Evolutionary conservation across 2,888 invertebrate species (phyloP), one percentile per base, ranked within the genome.

Genomic region (Lapara coniferarum): DNA sequence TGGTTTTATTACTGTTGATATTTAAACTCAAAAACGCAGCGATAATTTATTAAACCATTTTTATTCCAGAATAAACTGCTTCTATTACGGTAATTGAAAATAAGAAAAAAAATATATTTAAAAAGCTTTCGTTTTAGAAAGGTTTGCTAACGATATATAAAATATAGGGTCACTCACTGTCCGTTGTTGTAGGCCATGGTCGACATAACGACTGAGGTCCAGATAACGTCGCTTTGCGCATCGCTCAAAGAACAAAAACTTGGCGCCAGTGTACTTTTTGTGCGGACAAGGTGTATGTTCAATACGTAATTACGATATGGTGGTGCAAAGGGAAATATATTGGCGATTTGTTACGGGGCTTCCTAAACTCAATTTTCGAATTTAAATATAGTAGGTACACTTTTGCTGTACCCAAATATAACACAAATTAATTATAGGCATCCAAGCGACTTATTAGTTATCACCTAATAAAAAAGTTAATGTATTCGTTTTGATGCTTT

Each of bases 141-240:
- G 53, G 37, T 3, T 6, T 53, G 30, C 12, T 13, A 8, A 30
- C 52, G 57, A 58, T 59, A n/a, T n/a, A n/a, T n/a, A 52, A 52
- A 44, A 68, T 16, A 10, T 55, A 55, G 67, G 59, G 19, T 68
- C 66, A 78, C 78, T 79, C 73, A 79, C 81, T 71, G 73, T 66
- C 75, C 73, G 71, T 74, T 76, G 72, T 71, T 69, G 71, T 63
- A 66, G 30, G 73, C 81, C 78, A 79, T 79, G 73, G 79, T 73
- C 78, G 49, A 53, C 37, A 7, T 46, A 25, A 30, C 49, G 68
- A 69, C 63, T 55, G 63, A 46, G 37, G 37, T 37, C 37, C 56
- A 19, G 51, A 16, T 25, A 44, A 55, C 14, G 30, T 13, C 44
- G 19, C 1, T 44, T 52, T 44, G 44, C n/a, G 19, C 53, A 59